Percentiles rank a stretch among this genome's conserved stretches.
Conservation (phyloP, 2,797 vertebrate genomes). For the Scleropages formosus region DNA sequence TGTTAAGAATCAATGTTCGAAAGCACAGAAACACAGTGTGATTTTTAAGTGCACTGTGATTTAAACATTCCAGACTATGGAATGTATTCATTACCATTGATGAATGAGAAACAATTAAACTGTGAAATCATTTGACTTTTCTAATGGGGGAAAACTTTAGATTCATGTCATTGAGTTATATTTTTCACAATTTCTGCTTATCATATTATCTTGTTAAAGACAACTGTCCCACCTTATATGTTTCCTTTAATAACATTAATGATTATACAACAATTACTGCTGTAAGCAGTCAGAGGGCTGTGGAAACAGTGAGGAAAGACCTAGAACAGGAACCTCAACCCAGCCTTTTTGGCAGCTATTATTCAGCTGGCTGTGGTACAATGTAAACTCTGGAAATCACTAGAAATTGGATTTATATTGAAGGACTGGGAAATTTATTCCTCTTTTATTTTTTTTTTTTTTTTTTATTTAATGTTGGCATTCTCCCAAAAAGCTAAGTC, state of each 20-base stretch:
- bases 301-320: background rate
- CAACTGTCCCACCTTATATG: background rate
- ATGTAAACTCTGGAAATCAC: background rate
- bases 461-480: background rate
- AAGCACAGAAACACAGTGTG: background rate
- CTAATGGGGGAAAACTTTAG: background rate
- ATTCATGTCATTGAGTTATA: background rate
- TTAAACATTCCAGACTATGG: background rate
- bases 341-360: background rate
- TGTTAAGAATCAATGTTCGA: slow-evolving; percentile 5
- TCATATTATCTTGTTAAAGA: background rate
- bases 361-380: background rate
- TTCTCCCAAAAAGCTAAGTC: background rate
- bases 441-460: background rate
- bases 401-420: background rate
- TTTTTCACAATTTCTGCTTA: background rate
- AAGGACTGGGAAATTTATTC: background rate
- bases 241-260: background rate
- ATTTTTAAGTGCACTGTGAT: background rate
- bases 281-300: background rate
- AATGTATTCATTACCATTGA: slow-evolving; percentile 6
- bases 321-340: background rate
- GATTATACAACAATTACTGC: background rate
- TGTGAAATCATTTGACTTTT: too few relatives aligned
- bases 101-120: background rate